Conservation (phyloP, 2,113 vertebrate genomes). For the Ochotona princeps region DNA sequence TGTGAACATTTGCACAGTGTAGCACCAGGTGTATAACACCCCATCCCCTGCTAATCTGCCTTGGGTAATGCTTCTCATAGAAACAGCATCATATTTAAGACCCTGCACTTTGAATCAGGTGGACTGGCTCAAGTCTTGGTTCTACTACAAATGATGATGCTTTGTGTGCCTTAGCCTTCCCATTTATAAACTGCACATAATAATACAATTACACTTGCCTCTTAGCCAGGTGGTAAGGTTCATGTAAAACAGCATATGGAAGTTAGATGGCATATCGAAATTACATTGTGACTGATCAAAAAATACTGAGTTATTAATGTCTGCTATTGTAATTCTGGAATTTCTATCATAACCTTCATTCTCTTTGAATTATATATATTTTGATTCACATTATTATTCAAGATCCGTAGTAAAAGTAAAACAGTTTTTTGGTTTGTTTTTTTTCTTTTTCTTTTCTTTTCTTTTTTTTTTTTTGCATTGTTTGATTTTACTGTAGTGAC, state of each 20-base stretch:
- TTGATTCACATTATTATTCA: not conserved
- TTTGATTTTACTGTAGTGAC: slow-evolving; percentile 11
- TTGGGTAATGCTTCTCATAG: not conserved
- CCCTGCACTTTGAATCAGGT: not conserved
- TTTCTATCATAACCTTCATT: not conserved
- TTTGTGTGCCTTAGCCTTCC: not conserved
- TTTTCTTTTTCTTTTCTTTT: not conserved
- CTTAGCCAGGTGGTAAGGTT: not conserved
- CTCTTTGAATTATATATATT: slow-evolving; percentile 20
- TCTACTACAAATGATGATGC: not conserved
- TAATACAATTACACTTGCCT: not conserved
- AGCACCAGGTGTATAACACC: not conserved
- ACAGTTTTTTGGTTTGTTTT: not conserved
- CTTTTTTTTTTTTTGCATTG: not conserved
- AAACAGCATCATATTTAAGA: not conserved
- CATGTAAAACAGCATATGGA: not conserved
- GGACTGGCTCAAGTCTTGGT: not conserved
- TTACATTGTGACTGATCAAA: not conserved
- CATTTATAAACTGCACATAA: not conserved
- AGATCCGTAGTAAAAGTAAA: not conserved
- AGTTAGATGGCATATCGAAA: not conserved
- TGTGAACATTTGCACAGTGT: not conserved
- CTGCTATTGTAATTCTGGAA: not conserved
- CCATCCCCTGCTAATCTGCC: not conserved
- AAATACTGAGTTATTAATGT: not conserved